phyloP scores from a whole-genome alignment of 2,888 invertebrate genomes.

The Pegoplata infirma region DNA sequence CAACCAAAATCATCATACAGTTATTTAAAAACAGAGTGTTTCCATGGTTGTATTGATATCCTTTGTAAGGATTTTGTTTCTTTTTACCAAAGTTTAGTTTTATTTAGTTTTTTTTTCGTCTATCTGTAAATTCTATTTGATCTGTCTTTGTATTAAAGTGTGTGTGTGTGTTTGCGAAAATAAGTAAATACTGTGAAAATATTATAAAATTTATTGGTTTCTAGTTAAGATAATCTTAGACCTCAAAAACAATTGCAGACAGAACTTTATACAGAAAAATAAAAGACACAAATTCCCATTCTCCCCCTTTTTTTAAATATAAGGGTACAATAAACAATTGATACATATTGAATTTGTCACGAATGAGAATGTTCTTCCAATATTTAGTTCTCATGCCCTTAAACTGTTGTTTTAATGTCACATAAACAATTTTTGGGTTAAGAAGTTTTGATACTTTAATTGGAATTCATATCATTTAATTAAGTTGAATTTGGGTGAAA shows the following conservation, averaged over 20 bases:
- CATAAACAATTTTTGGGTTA: conserved; percentile 1
- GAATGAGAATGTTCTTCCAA: not conserved
- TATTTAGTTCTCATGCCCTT: not conserved
- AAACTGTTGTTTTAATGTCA: not conserved
- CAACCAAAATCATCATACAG: conserved; percentile 7
- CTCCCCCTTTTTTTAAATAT: not conserved
- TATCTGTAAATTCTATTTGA: conserved; percentile 51
- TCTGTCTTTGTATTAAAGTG: conserved; percentile 42
- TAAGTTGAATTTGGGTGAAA: not conserved
- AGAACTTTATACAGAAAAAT: conserved; percentile 27
- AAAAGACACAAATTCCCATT: not conserved
- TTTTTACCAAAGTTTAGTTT: conserved; percentile 23
- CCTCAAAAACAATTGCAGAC: conserved; percentile 55
- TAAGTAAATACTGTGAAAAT: conserved; percentile 43
- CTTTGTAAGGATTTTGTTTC: conserved; percentile 19
- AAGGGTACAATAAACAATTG: conserved; percentile 40
- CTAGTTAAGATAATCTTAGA: conserved; percentile 73
- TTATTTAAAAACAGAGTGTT: conserved; percentile 19
- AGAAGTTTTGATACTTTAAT: conserved; percentile 15
- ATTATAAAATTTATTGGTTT: conserved; percentile 72
- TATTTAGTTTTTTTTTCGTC: conserved; percentile 31
- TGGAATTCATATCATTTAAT: conserved; percentile 16
- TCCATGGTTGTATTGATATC: conserved; percentile 34
- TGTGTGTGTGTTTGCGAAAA: conserved; percentile 46
- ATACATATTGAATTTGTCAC: conserved; percentile 44